phyloP scores from a whole-genome alignment of 2,113 vertebrate genomes.

The Eulemur macaco region DNA sequence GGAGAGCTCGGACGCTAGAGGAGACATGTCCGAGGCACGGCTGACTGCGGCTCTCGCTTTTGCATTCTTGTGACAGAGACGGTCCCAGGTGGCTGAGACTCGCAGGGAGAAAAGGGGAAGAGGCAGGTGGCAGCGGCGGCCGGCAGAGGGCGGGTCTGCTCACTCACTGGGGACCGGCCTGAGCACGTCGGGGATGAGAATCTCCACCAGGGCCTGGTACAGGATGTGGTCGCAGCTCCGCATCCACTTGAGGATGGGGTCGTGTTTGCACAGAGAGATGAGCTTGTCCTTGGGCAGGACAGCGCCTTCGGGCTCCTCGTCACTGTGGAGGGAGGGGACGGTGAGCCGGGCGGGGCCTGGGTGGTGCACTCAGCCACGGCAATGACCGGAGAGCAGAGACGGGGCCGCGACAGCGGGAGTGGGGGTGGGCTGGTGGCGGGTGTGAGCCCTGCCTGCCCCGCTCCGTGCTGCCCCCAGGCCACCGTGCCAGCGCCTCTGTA shows the following conservation, averaged over 20 bases:
- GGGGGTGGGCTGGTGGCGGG: too few species aligned
- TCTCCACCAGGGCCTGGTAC: conserved; percentile 98
- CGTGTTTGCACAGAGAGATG: conserved; percentile 92
- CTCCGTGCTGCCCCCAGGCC: neutral
- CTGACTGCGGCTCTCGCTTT: accelerated
- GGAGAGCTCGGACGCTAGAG: neutral
- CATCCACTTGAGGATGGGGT: conserved; percentile 96
- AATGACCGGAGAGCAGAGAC: neutral
- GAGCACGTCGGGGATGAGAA: conserved; percentile 97
- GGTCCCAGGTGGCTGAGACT: neutral
- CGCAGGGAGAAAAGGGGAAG: too few species aligned
- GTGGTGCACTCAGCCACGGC: neutral
- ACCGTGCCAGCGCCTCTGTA: accelerated
- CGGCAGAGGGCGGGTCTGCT: conserved; percentile 33
- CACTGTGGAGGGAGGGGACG: conserved; percentile 80
- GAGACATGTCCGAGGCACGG: neutral
- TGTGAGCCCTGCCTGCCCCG: too few species aligned
- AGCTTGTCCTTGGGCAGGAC: conserved; percentile 92
- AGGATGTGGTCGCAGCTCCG: conserved; percentile 97
- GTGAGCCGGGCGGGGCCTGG: neutral
- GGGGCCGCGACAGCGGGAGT: neutral
- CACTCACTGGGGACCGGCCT: conserved; percentile 95
- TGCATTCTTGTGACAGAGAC: neutral
- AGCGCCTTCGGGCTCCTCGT: conserved; percentile 88
- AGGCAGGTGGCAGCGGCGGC: accelerated